Evolutionary conservation across 2,888 invertebrate species (phyloP), one percentile per base, ranked within the genome.

Genomic region (Diaphora mendica): DNA sequence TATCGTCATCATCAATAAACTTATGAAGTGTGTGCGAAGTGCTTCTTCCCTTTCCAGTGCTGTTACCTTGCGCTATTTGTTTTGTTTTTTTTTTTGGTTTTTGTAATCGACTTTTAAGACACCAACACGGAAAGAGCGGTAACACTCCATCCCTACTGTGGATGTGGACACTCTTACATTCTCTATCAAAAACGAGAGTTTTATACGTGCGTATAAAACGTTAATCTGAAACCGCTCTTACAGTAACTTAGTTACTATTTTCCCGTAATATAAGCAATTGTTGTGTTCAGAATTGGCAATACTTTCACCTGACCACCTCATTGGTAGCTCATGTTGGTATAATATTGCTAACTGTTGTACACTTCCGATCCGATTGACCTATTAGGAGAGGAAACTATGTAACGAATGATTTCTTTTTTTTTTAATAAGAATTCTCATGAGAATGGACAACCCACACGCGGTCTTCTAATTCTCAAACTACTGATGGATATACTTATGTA

Each of bases 351-450:
- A 30, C 59, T 59, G 33, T 71, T 66, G 65, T 26, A 7, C n/a
- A 67, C 59, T 72, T 72, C 67, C 72, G 72, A 67, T 72, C 67
- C 72, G 72, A 67, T 67, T 42, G 33, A 20, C 65, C 62, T 42
- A 59, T 67, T 30, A 67, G 67, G 33, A 48, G 30, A 48, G 13
- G 23, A 30, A 42, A 67, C 44, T 67, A 67, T 30, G 44, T 67
- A 48, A 67, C 44, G 17, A 67, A 44, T 44, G 66, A 5, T 44
- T 44, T 26, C 15, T 39, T 39, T 17, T 67, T n/a, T 59, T 59
- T 26, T 30, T 59, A 59, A 59, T 30, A 26, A 59, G 26, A n/a
- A 4, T 59, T 59, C 59, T 26, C 15, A 26, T 59, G 26, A 59
- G 59, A 30, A n/a, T 59, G 5, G 51, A 11, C n/a, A 9, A 55